Percentiles rank a stretch among this genome's conserved stretches.
Evolutionary conservation across 2,888 invertebrate genomes (phyloP).

Genomic region (Operophtera brumata): DNA sequence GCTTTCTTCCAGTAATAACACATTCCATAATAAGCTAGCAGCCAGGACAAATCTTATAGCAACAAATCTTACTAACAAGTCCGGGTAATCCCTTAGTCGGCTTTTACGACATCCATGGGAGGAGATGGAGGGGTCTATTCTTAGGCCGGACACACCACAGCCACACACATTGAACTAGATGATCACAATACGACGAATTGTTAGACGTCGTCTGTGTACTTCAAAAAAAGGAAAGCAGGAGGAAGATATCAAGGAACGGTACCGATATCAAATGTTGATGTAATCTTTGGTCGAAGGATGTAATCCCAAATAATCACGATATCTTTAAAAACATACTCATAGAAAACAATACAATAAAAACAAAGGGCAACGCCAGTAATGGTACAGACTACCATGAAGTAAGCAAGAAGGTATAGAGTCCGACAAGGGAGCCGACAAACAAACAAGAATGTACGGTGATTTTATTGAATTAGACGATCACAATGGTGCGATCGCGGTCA

Average conservation of each 20-base stretch:
- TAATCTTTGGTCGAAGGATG: too few relatives aligned
- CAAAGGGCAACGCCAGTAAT: constrained; percentile 54
- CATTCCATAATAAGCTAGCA: too few relatives aligned
- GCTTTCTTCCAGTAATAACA: too few relatives aligned
- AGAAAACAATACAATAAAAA: constrained; percentile 21
- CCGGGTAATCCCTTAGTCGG: too few relatives aligned
- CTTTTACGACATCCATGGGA: too few relatives aligned
- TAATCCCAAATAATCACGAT: neutral
- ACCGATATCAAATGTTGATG: neutral
- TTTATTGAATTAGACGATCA: constrained; percentile 80
- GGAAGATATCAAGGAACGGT: too few relatives aligned
- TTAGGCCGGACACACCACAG: too few relatives aligned
- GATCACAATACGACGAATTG: neutral
- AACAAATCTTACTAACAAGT: too few relatives aligned
- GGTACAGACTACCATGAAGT: constrained; percentile 56
- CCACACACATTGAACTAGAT: neutral
- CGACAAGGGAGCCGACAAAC: constrained; percentile 75
- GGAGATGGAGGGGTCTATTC: too few relatives aligned
- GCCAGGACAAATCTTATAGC: too few relatives aligned
- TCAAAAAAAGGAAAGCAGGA: too few relatives aligned
- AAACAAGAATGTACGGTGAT: constrained; percentile 78
- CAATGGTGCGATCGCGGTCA: constrained; percentile 63
- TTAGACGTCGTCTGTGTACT: neutral
- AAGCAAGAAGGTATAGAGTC: constrained; percentile 56
- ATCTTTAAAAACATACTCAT: neutral